A percentile compares a stretch with the other conserved stretches of the same genome.
Conservation (phyloP, 2,113 vertebrate species). For the Pelodiscus sinensis region DNA sequence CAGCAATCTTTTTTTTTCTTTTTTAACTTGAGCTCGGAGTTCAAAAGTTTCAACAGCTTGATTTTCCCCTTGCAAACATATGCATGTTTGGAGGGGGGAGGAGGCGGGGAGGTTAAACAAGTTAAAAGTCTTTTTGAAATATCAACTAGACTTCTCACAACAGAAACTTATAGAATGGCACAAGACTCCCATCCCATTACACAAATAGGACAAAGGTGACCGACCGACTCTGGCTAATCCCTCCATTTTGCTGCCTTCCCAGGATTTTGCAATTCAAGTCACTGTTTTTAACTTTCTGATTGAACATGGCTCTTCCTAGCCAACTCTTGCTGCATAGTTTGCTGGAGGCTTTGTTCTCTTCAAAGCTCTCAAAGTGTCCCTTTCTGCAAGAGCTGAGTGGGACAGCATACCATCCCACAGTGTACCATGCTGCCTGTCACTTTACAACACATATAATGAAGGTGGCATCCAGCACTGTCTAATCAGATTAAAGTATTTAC, state of each 20-base stretch:
- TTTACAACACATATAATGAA: not conserved
- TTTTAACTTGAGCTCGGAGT: constrained; percentile 8
- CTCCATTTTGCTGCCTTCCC: not conserved
- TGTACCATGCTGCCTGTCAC: not conserved
- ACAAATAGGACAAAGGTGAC: not conserved
- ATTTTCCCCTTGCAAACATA: constrained; percentile 2
- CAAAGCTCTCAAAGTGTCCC: not conserved
- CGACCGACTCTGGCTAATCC: not conserved
- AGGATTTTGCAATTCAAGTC: not conserved
- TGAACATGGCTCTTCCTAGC: not conserved
- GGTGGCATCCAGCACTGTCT: not conserved
- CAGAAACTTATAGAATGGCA: not conserved
- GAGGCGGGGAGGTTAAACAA: not conserved
- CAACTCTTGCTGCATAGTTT: not conserved
- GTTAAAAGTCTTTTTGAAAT: constrained; percentile 8
- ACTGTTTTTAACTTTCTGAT: not conserved
- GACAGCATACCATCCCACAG: not conserved
- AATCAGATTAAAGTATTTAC: not conserved
- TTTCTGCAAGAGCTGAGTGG: not conserved
- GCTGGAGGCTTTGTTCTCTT: not conserved
- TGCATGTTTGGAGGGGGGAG: no score
- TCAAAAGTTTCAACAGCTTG: constrained; percentile 43
- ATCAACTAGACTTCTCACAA: not conserved
- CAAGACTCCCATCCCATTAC: not conserved
- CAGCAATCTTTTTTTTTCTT: not conserved